Base-by-base conservation (phyloP, 2,888 invertebrate genomes). In the Criorhina ranunculi region DNA sequence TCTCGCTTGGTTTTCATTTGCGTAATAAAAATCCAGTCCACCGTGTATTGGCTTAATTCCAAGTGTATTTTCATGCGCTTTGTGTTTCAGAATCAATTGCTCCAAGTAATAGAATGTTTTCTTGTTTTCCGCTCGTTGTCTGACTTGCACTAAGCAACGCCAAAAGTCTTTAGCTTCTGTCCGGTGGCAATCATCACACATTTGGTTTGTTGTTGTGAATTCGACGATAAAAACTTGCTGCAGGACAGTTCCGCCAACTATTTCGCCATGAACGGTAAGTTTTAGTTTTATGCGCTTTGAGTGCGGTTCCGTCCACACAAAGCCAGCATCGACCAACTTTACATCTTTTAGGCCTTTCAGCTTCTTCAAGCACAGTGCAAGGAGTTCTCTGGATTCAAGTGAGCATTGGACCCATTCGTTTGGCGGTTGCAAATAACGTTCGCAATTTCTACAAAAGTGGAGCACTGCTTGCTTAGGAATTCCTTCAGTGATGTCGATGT, bases 271-370 rank as follows among this genome's bases (percentile, higher is more conserved):
- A 9, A 99, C 96, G 0, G 98, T 98, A 72, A 99, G 92, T 92
- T 98, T 97, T 83, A 98, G 96, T 93, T 99, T 99, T 66, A 99
- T 95, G 87, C 99, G 94, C 92, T 98, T 98, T 0, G 99, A 99
- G 93, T 99, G 99, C 40, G 99, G 98, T 90, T 99, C 99, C 8
- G 99, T 99, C 99, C 99, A 99, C 3, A 98, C 95, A 93, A 99
- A 99, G 0, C 96, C 95, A 44, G 99, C 99, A 93, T 99, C 99
- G 69, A 99, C 93, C 12, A 99, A 93, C 89, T 98, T 97, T 0
- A 99, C 96, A 90, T 96, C 94, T 89, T 95, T 96, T 6, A 99
- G 92, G 0, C 98, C 98, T 91, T 96, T 99, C 24, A 99, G 91
- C 90, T 96, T 97, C 90, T 98, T 98, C 62, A 99, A 93, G 89